These are phyloP conservation scores for Apis florea DNA, from an alignment of 1,140 invertebrate species.

Conservation along the genomic window DNA sequence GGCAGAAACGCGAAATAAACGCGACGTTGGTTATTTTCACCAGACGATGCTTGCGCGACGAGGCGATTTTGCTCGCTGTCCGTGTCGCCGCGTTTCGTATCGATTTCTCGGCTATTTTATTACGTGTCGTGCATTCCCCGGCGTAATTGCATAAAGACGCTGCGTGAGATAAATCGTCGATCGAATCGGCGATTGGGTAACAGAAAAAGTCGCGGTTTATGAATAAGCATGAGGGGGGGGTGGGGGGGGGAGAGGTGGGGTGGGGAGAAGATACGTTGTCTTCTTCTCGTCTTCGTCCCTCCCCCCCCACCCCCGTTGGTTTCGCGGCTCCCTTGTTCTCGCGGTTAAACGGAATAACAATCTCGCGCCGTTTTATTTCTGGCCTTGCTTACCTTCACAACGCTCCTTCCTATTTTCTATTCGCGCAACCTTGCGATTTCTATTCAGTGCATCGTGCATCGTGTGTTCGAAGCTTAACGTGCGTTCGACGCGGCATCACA, in stretches of 20 bases:
- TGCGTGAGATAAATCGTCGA: slow-evolving; percentile 49
- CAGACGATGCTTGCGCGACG: background rate
- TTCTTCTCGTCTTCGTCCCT: too few relatives aligned
- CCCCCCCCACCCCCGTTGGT: background rate
- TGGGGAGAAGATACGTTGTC: too few relatives aligned
- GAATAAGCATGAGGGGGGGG: slow-evolving; percentile 32
- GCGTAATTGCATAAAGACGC: slow-evolving; percentile 46
- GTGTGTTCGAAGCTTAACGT: background rate
- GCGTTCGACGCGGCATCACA: too few relatives aligned
- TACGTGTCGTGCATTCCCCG: slow-evolving; percentile 38
- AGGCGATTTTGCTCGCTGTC: slow-evolving; percentile 10
- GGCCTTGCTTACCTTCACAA: background rate
- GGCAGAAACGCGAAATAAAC: slow-evolving; percentile 1
- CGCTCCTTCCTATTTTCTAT: slow-evolving; percentile 40
- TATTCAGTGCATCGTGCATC: background rate
- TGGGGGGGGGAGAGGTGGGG: too few relatives aligned
- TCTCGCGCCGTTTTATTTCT: slow-evolving; percentile 1
- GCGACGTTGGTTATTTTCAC: slow-evolving; percentile 17
- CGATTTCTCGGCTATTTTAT: slow-evolving; percentile 49
- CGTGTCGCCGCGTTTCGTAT: slow-evolving; percentile 38
- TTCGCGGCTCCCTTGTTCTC: background rate
- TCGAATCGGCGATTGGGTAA: slow-evolving; percentile 38
- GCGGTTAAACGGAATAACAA: slow-evolving; percentile 17
- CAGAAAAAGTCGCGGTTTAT: slow-evolving; percentile 43
- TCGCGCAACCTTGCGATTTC: slow-evolving; percentile 2